A percentile compares a stretch with the other conserved stretches of the same genome.
Evolutionary conservation across 2,797 vertebrate species (phyloP).

Genomic region (Mormyrus proboscirostris): DNA sequence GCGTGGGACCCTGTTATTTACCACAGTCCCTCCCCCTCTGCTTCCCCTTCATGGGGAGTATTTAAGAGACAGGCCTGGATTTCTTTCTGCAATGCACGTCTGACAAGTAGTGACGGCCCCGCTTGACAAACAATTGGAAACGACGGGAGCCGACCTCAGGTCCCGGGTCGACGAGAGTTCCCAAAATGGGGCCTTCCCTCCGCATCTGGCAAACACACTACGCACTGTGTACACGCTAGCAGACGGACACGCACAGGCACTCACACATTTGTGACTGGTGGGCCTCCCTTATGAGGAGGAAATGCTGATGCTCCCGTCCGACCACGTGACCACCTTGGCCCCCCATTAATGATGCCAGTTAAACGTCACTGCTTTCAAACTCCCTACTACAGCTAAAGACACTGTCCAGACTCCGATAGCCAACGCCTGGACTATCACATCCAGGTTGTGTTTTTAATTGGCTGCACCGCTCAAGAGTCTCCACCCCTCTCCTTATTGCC

Average conservation of each 20-base stretch:
- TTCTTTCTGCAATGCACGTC: constrained; percentile 52
- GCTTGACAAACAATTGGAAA: constrained; percentile 54
- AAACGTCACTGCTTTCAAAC: not conserved
- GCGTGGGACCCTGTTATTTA: constrained; percentile 34
- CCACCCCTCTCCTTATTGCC: not conserved
- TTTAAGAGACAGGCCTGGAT: constrained; percentile 51
- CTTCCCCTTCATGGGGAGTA: constrained; percentile 46
- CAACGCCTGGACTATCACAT: not conserved
- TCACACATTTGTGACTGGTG: not conserved
- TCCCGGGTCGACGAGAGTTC: constrained; percentile 46
- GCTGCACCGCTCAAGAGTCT: not conserved
- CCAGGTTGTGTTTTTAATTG: not conserved
- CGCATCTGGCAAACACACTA: not conserved
- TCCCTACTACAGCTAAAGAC: not conserved
- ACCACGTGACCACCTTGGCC: not conserved
- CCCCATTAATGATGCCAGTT: not conserved
- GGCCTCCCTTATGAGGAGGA: not conserved
- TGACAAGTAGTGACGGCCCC: constrained; percentile 56
- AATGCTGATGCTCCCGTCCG: not conserved
- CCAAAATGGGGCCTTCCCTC: constrained; percentile 28
- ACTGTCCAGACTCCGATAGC: not conserved
- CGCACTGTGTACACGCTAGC: not conserved
- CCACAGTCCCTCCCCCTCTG: constrained; percentile 42
- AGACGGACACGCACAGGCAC: constrained; percentile 18
- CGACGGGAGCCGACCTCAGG: constrained; percentile 52